Base-by-base conservation (phyloP, 2,113 vertebrate genomes). In the Rallus limicola region DNA sequence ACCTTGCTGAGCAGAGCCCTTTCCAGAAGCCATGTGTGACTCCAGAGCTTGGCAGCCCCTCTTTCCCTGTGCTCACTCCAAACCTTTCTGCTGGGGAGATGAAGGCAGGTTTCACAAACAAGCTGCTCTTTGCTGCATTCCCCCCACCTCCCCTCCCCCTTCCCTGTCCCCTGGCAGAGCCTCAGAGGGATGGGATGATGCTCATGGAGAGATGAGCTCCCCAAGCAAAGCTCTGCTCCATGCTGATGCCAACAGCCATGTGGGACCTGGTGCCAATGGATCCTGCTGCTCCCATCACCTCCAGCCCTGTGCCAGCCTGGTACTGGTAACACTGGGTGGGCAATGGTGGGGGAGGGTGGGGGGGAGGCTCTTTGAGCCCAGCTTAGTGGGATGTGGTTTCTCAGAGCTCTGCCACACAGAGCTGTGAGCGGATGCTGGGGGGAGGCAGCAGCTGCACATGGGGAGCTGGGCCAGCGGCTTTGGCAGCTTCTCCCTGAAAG, bases 291-390 rank as follows among this genome's bases (percentile, higher is more conserved):
- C 70, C 81, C 40, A 68, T 67, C 34, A 10, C 34, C 17, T 25
- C 76, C 76, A 50, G 46, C 53, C 21, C 40, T 1, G 10, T 3
- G 33, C 13, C 8, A 7, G 11, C 62, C 55, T n/a, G 60, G 53
- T 10, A 6, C 34, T 12, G 0, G 28, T 18, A 10, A 1, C 24
- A 0, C n/a, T 0, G 68, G 62, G 16, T 44, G 44, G 62, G 62
- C 55, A 7, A 4, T 0, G 12, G 36, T 36, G 36, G 36, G 36
- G 36, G 36, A 36, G 9, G 36, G 36, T 10, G 48, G 44, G 48
- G 48, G 21, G 52, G 46, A 24, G 9, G 8, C 4, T 19, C 50
- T 25, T 13, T 11, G 56, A 11, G 48, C 48, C 19, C 48, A 23
- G 11, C 48, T 48, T 20, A 11, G 48, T 48, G 48, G 48, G 20